A percentile compares a stretch with the other conserved stretches of the same genome.
Conservation (phyloP, 1,140 invertebrate genomes). For the Oppia nitens region DNA sequence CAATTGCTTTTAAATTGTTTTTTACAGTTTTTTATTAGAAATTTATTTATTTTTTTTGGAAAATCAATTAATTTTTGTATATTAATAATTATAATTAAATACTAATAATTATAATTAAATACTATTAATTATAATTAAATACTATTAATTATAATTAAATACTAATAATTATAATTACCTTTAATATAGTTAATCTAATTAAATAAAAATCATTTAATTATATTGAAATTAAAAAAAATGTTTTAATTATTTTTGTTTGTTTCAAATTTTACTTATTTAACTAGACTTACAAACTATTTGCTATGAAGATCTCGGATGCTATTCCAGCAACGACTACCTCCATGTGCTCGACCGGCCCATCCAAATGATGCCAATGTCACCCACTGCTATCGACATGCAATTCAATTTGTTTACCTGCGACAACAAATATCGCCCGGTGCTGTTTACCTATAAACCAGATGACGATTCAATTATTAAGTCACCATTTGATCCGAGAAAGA, state of each 20-base stretch:
- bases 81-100: background rate
- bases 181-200: background rate
- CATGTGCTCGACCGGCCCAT: constrained; percentile 13
- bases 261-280: no score
- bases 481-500: background rate
- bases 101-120: background rate
- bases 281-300: constrained; percentile 7
- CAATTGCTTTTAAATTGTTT: no score
- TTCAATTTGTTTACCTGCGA: constrained; percentile 7
- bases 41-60: no score
- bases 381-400: background rate
- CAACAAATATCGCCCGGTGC: background rate
- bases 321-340: constrained; percentile 14
- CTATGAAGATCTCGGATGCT: constrained; percentile 19
- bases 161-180: background rate
- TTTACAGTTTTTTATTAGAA: no score
- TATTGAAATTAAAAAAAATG: no score
- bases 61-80: no score
- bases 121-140: no score
- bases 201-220: background rate
- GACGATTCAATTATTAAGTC: background rate
- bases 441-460: background rate
- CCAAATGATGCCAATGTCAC: constrained; percentile 8
- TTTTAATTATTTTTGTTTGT: no score
- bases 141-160: background rate